Base-by-base conservation (phyloP, 2,888 invertebrate species). In the Aplocera efformata region DNA sequence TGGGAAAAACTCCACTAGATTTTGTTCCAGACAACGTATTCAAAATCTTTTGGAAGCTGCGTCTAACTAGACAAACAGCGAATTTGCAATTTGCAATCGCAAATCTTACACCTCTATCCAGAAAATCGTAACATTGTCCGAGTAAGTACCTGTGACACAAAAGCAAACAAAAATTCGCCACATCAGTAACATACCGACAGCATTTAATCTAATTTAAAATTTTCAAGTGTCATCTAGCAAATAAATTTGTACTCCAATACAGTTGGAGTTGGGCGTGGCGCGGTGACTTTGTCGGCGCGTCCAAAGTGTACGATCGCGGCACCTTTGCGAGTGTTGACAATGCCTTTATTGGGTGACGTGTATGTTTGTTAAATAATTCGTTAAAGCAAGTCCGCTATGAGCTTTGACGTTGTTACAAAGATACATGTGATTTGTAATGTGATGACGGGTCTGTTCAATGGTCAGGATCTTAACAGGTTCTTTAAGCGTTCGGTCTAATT, bases 161-260 rank as follows among this genome's bases (percentile, higher is more conserved):
- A 46, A 63, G 58, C 77, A 83, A 85, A 84, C 83, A 85, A 73
- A 75, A 81, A 84, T 85, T 84, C 81, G 84, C 85, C 84, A 85
- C 85, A 84, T 83, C 84, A 79, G 74, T 42, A 38, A 45, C 55
- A 55, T 20, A 36, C 75, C 78, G 78, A 62, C 69, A 34, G 32
- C 48, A 57, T 62, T 59, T 65, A 69, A 69, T 60, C 64, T 69
- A 72, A 74, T 74, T 76, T 71, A 75, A 62, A 67, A 63, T 60
- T 53, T 53, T 52, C 42, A 53, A 50, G 52, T 50, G 48, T 51
- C 44, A 48, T 27, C 31, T 38, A 31, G 28, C 38, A 32, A 25
- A 26, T 32, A 37, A 31, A 7, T 25, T 11, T 11, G 23, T 24
- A 31, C 27, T 26, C 33, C 41, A 36, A 46, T 43, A 33, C 28